Conservation (phyloP, 2,113 vertebrate species). For the Ceyx cyanopectus region DNA sequence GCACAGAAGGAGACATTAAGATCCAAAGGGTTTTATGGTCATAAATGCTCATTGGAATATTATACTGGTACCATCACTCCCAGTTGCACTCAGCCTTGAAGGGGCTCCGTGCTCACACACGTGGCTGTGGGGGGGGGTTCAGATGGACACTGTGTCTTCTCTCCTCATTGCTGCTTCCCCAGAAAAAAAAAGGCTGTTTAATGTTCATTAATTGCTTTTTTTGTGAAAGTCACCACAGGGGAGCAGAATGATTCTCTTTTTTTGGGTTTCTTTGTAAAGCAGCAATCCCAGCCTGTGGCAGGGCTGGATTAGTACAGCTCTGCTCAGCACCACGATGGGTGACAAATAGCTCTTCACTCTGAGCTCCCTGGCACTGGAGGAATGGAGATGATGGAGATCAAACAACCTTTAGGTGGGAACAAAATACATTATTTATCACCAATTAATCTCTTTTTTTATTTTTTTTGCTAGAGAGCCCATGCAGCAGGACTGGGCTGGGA, state of each 20-base stretch:
- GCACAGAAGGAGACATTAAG: conserved; percentile 56
- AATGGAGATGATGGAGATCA: conserved; percentile 37
- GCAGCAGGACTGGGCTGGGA: background rate
- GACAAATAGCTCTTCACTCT: conserved; percentile 62
- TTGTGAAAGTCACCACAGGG: conserved; percentile 39
- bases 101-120: background rate
- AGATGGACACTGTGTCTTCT: background rate
- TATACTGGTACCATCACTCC: conserved; percentile 41
- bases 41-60: conserved; percentile 65
- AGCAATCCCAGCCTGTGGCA: conserved; percentile 6
- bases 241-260: background rate
- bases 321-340: background rate
- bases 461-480: background rate
- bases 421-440: conserved; percentile 69
- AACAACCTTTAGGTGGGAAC: conserved; percentile 39
- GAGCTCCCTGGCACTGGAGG: conserved; percentile 37
- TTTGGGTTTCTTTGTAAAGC: background rate
- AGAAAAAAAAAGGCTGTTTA: conserved; percentile 30
- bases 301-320: background rate
- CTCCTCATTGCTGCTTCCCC: conserved; percentile 13
- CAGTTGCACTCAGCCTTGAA: conserved; percentile 51
- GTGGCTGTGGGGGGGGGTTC: background rate
- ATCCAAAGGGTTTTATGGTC: conserved; percentile 47
- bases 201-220: conserved; percentile 37
- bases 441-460: conserved; percentile 31